A percentile compares a stretch with the other conserved stretches of the same genome.
Conservation (phyloP, 2,797 vertebrate species). For the Myoxocephalus aenaeus region DNA sequence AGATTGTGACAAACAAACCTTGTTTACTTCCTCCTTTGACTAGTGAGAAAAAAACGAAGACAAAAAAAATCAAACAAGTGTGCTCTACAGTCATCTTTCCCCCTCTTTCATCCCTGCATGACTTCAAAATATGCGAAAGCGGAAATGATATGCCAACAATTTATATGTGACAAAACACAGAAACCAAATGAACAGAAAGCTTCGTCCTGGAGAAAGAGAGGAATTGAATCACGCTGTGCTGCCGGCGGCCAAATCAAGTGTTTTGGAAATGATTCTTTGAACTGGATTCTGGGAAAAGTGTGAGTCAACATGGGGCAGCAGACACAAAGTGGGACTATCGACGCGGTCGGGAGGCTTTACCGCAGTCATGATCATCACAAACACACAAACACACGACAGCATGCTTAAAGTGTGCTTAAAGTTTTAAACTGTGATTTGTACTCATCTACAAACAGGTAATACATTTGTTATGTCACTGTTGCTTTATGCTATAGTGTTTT, state of each 20-base stretch:
- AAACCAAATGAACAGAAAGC: neutral
- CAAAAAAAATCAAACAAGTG: neutral
- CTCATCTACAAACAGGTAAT: too few species aligned
- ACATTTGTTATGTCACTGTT: too few species aligned
- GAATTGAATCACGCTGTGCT: conserved; percentile 8
- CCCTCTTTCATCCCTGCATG: neutral
- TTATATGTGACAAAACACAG: neutral
- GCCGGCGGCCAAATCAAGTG: neutral
- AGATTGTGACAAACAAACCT: conserved; percentile 66
- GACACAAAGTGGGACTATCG: neutral
- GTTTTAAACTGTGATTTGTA: too few species aligned
- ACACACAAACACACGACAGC: too few species aligned
- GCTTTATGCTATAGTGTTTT: too few species aligned
- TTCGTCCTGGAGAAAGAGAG: neutral
- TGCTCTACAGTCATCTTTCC: neutral
- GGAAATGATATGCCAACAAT: neutral
- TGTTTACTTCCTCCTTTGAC: conserved; percentile 77
- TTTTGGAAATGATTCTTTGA: neutral
- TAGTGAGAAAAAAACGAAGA: conserved; percentile 26
- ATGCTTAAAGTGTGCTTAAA: neutral
- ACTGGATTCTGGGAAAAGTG: conserved; percentile 35
- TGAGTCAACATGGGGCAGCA: conserved; percentile 8
- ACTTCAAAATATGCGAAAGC: neutral
- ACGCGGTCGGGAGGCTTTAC: neutral
- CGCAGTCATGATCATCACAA: neutral